phyloP scores from a whole-genome alignment of 1,140 invertebrate species.

The Zeugodacus cucurbitae region DNA sequence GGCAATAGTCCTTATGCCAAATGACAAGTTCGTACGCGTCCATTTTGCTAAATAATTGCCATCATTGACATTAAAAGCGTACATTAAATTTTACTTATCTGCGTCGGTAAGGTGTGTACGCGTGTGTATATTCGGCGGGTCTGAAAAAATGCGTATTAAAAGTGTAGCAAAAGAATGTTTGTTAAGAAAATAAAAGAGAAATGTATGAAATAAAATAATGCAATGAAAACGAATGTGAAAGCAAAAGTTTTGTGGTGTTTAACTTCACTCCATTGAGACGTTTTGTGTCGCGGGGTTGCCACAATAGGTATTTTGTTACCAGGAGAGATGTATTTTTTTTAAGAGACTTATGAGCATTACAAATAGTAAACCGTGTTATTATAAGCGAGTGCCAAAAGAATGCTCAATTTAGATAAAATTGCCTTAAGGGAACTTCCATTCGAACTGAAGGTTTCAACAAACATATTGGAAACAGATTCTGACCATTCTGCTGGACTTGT shows the following conservation, averaged over 20 bases:
- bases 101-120: not conserved
- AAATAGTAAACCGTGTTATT: too few species aligned
- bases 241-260: conserved; percentile 18
- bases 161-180: not conserved
- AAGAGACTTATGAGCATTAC: too few species aligned
- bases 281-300: not conserved
- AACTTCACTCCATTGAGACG: not conserved
- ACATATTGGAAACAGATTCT: too few species aligned
- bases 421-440: too few species aligned
- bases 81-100: conserved; percentile 29
- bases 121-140: not conserved
- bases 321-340: too few species aligned
- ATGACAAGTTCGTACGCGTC: not conserved
- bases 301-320: too few species aligned
- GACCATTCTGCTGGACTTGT: too few species aligned
- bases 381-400: too few species aligned
- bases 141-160: not conserved
- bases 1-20: not conserved
- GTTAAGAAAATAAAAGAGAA: not conserved
- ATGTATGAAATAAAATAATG: not conserved
- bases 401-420: too few species aligned
- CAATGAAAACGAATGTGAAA: conserved; percentile 19
- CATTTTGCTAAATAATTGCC: conserved; percentile 14
- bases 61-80: conserved; percentile 1
- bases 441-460: too few species aligned